Evolutionary conservation across 2,888 invertebrate genomes (phyloP).

Genomic region (Torymus aiolomorphi): DNA sequence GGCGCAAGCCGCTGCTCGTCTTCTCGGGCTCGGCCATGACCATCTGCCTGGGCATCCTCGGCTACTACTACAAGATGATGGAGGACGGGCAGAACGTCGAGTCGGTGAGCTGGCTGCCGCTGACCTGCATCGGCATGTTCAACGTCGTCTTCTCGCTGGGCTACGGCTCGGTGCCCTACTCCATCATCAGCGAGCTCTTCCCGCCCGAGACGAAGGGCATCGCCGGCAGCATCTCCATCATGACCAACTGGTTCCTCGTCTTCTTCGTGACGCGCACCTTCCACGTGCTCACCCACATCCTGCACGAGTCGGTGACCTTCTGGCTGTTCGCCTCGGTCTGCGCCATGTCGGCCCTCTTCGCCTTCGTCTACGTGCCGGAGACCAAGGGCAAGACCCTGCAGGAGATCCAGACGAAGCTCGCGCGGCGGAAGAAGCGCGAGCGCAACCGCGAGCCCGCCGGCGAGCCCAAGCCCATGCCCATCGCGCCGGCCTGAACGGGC

Average conservation of each 20-base stretch:
- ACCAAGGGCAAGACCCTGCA: conserved; percentile 73
- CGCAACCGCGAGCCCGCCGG: neutral
- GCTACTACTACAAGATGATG: conserved; percentile 72
- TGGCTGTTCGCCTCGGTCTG: conserved; percentile 69
- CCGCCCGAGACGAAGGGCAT: conserved; percentile 75
- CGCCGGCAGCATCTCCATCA: conserved; percentile 73
- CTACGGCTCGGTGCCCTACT: conserved; percentile 77
- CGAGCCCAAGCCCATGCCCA: conserved; percentile 33
- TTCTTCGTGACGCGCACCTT: conserved; percentile 73
- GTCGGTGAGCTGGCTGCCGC: conserved; percentile 73
- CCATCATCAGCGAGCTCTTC: conserved; percentile 76
- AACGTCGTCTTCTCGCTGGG: conserved; percentile 75
- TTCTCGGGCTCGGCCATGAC: conserved; percentile 75
- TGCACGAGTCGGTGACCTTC: conserved; percentile 68
- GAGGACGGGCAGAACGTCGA: conserved; percentile 66
- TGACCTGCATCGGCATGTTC: conserved; percentile 73
- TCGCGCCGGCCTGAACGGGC: conserved; percentile 37
- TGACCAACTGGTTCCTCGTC: conserved; percentile 74
- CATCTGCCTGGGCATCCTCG: conserved; percentile 70
- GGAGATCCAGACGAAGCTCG: conserved; percentile 70
- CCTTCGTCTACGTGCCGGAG: conserved; percentile 71
- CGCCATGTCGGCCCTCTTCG: conserved; percentile 67
- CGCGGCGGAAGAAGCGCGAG: conserved; percentile 44
- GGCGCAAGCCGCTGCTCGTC: conserved; percentile 77
- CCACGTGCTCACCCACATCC: conserved; percentile 63